phyloP scores from a whole-genome alignment of 1,140 invertebrate species.

The Mycetomoellerius zeteki region DNA sequence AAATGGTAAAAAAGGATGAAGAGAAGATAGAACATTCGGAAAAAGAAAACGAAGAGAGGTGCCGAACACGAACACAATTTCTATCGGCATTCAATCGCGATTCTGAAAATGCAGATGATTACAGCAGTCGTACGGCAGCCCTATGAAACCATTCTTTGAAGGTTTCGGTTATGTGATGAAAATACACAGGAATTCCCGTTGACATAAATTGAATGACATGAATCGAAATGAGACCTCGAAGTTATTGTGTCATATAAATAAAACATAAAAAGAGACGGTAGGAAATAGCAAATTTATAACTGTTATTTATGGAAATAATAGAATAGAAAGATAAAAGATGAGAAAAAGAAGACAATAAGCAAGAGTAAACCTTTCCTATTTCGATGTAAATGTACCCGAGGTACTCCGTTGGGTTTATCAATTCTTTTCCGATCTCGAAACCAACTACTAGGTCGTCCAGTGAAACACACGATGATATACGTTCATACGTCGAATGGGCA shows the following conservation, averaged over 20 bases:
- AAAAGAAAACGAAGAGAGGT: constrained; percentile 27
- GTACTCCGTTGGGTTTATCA: constrained; percentile 21
- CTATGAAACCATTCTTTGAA: neutral
- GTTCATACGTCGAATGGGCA: neutral
- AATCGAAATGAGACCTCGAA: constrained; percentile 3
- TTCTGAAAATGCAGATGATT: constrained; percentile 73
- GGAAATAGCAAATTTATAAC: constrained; percentile 34
- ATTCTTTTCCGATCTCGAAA: constrained; percentile 4
- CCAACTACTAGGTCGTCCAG: neutral
- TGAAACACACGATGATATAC: constrained; percentile 41
- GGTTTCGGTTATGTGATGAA: constrained; percentile 19
- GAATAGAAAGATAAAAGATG: constrained; percentile 21
- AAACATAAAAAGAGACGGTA: constrained; percentile 8
- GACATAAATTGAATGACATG: constrained; percentile 17
- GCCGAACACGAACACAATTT: constrained; percentile 12
- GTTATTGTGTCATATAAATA: constrained; percentile 4
- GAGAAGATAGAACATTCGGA: neutral
- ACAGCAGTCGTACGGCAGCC: neutral
- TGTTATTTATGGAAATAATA: constrained; percentile 47
- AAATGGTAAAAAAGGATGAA: neutral
- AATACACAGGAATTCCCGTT: neutral
- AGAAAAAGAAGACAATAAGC: constrained; percentile 10
- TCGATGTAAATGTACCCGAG: constrained; percentile 42
- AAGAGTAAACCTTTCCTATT: constrained; percentile 27
- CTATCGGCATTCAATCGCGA: constrained; percentile 52